Base-by-base conservation (phyloP, 2,888 invertebrate genomes). In the Tridacna gigas region DNA sequence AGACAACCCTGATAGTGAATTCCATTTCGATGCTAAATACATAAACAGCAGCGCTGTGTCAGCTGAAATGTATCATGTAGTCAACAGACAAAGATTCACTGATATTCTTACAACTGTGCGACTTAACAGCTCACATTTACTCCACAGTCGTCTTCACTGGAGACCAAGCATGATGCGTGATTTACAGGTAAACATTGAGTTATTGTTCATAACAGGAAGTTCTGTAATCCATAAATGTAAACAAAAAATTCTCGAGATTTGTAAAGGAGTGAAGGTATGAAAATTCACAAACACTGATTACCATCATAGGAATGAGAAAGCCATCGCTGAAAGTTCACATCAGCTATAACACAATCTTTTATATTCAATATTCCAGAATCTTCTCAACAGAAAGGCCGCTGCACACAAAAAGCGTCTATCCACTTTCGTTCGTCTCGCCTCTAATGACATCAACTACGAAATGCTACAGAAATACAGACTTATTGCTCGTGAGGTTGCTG, bases 131-230 rank as follows among this genome's bases (percentile, higher is more conserved):
- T 91, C 92, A 11, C 84, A 86, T 37, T 83, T 93, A 0, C 86
- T 93, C 37, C 92, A 93, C 86, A 89, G 89, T 47, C 83, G 91
- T 18, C 65, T 93, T 15, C 89, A 90, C 81, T 93, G 93, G 93
- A 90, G 91, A 73, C 92, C 92, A 71, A 61, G 79, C 5, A 83
- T 89, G 74, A 56, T 90, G 9, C 65, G 76, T 20, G 91, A 91
- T 37, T 76, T 91, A 1, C 88, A 90, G 88, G 92, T 91, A 85
- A 25, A 15, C 20, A 45, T 60, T 25, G 12, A 13, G 3, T 63
- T 22, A 25, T 25, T 63, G 13, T 25, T 77, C 3, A 51, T 67
- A 37, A 37, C 2, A 37, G 7, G 37, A 37, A 37, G 37, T 37
- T 15, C 45, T 20, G 69, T 48, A 22, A 26, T 18, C 7, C n/a